phyloP scores from a whole-genome alignment of 2,888 invertebrate species.

The Liodrosophila aerea region DNA sequence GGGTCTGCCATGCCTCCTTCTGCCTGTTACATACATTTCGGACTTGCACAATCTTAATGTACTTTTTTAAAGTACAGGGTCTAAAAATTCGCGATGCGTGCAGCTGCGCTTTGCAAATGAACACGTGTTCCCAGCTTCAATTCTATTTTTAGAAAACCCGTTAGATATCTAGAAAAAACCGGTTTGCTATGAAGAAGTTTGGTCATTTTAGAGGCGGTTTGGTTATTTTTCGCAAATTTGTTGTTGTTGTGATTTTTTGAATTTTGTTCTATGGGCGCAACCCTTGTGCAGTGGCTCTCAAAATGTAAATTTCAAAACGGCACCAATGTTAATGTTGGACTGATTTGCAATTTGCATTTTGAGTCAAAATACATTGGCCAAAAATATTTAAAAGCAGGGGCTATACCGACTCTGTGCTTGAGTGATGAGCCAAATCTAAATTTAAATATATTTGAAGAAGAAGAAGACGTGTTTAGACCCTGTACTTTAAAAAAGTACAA shows the following conservation, averaged over 20 bases:
- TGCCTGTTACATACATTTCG: too few relatives aligned
- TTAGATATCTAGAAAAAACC: conserved; percentile 10
- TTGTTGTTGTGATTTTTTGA: neutral
- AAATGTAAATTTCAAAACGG: too few relatives aligned
- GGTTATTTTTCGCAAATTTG: conserved; percentile 1
- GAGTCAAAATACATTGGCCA: too few relatives aligned
- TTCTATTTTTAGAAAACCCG: conserved; percentile 13
- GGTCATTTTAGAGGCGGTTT: too few relatives aligned
- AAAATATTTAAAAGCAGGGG: conserved; percentile 5
- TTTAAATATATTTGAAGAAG: too few relatives aligned
- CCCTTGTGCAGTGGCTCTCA: too few relatives aligned
- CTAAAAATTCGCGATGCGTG: too few relatives aligned
- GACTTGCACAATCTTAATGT: too few relatives aligned
- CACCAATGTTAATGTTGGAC: too few relatives aligned
- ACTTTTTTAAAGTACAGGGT: too few relatives aligned
- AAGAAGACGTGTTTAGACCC: too few relatives aligned
- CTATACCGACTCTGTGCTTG: neutral
- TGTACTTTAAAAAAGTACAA: neutral
- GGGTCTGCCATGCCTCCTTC: too few relatives aligned
- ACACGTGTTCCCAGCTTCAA: neutral
- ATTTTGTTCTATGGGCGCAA: conserved; percentile 8
- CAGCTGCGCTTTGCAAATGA: neutral
- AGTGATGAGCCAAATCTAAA: neutral
- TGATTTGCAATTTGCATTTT: neutral
- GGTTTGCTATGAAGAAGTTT: conserved; percentile 13